Evolutionary conservation across 2,888 invertebrate species (phyloP), one percentile per base, ranked within the genome.

Genomic region (Horisme vitalbata): DNA sequence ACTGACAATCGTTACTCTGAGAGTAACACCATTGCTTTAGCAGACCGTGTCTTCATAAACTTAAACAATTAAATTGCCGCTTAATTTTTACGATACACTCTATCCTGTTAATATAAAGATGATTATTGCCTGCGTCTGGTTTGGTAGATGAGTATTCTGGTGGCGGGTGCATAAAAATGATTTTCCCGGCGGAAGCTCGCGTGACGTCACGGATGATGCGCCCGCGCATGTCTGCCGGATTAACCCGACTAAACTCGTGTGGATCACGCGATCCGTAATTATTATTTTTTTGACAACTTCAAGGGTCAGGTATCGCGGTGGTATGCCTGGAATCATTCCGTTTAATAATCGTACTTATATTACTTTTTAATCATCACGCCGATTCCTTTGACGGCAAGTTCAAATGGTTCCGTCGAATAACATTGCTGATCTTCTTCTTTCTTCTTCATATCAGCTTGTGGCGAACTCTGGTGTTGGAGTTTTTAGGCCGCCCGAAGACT

Each of bases 171-270:
- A 65, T 61, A 65, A 62, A 60, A 68, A 71, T 70, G 63, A 66
- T 60, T 70, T 71, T 65, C 67, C 64, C 70, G 71, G 61, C 74
- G 74, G 74, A 69, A 74, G 74, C 69, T 75, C 63, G 75, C 75
- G 75, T 75, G 75, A 75, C 65, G 75, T 71, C 71, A 74, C 71
- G 75, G 68, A 63, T 47, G 52, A 59, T 67, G 75, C 73, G 68
- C 70, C 44, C 56, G 74, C 73, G 65, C 63, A 47, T 55, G 54
- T 55, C 59, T 60, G 52, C 58, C 57, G 73, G 73, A 73, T 74
- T 68, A 74, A 65, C 61, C 63, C 69, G 64, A 65, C 68, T 67
- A 70, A 73, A 74, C 73, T 74, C 60, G 65, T 63, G 56, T 51
- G 49, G 56, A 74, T 63, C 74, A 75, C 74, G 74, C 74, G 61